A percentile compares a stretch with the other conserved stretches of the same genome.
Conservation (phyloP, 2,113 vertebrate species). For the Salvelinus sp. region DNA sequence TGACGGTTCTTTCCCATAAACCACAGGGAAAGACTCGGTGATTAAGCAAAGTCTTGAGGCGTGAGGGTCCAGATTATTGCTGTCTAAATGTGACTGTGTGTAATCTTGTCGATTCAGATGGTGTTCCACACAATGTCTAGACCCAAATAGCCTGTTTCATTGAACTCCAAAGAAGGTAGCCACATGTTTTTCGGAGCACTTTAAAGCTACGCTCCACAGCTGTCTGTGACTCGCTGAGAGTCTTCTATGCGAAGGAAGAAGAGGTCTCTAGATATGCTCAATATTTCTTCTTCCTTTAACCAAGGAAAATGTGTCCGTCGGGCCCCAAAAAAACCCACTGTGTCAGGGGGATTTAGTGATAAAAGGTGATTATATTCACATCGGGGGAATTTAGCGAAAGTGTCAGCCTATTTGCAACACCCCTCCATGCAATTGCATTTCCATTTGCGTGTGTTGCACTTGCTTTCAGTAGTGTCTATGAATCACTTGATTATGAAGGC, state of each 20-base stretch:
- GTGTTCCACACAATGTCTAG: slow-evolving; percentile 57
- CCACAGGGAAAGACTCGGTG: slow-evolving; percentile 12
- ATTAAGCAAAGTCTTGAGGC: slow-evolving; percentile 31
- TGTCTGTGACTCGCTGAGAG: slow-evolving; percentile 32
- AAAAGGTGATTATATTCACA: no score
- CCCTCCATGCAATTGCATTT: no score
- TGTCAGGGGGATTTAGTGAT: not conserved
- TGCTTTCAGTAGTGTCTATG: no score
- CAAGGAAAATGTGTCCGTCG: slow-evolving; percentile 42
- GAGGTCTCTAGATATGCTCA: no score
- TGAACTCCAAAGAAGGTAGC: slow-evolving; percentile 39
- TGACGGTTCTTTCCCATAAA: slow-evolving; percentile 2
- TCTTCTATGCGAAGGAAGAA: no score
- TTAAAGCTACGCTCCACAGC: slow-evolving; percentile 56
- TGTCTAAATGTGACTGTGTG: slow-evolving; percentile 10
- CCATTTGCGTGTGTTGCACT: no score
- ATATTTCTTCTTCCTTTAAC: slow-evolving; percentile 19
- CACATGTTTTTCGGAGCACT: slow-evolving; percentile 62
- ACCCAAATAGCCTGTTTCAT: slow-evolving; percentile 65
- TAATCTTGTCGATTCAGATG: slow-evolving; percentile 45
- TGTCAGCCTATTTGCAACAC: no score
- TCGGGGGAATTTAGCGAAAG: no score
- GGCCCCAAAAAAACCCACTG: slow-evolving; percentile 53
- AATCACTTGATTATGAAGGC: no score
- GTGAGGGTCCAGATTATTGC: slow-evolving; percentile 25